phyloP scores from a whole-genome alignment of 2,113 vertebrate genomes.

The Hippocampus zosterae region DNA sequence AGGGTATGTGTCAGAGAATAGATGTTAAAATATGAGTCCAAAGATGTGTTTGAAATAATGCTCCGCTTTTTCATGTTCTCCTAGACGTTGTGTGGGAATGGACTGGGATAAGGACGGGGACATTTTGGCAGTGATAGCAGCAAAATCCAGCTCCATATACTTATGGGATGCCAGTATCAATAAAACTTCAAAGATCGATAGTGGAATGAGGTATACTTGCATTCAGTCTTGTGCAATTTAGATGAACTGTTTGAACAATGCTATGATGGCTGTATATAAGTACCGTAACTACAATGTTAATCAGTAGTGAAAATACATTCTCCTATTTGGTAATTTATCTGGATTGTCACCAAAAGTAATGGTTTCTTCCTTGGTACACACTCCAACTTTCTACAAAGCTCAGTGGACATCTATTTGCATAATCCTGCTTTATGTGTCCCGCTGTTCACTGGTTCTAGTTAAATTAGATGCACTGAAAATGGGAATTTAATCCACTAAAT shows the following conservation, averaged over 20 bases:
- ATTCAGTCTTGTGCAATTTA: not conserved
- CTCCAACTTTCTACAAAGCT: too few relatives aligned
- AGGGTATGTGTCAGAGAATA: conserved; percentile 73
- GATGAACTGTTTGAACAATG: not conserved
- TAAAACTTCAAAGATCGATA: conserved; percentile 89
- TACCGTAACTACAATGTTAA: too few relatives aligned
- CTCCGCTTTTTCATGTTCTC: not conserved
- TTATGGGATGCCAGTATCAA: conserved; percentile 93
- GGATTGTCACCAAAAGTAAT: too few relatives aligned
- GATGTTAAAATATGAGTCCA: not conserved
- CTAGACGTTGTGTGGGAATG: conserved; percentile 83
- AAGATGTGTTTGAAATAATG: not conserved
- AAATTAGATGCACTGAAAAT: not conserved
- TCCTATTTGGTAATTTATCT: too few relatives aligned
- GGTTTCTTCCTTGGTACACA: too few relatives aligned
- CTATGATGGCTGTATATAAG: not conserved
- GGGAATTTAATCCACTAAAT: not conserved
- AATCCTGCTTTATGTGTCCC: too few relatives aligned
- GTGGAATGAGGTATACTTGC: conserved; percentile 81
- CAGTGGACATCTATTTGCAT: too few relatives aligned
- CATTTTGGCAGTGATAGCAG: conserved; percentile 87
- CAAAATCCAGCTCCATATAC: conserved; percentile 85
- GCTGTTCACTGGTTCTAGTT: not conserved
- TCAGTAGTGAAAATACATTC: too few relatives aligned
- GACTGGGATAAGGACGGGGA: conserved; percentile 98